Conservation (phyloP, 1,140 invertebrate species). For the Andrena cerasifolii region DNA sequence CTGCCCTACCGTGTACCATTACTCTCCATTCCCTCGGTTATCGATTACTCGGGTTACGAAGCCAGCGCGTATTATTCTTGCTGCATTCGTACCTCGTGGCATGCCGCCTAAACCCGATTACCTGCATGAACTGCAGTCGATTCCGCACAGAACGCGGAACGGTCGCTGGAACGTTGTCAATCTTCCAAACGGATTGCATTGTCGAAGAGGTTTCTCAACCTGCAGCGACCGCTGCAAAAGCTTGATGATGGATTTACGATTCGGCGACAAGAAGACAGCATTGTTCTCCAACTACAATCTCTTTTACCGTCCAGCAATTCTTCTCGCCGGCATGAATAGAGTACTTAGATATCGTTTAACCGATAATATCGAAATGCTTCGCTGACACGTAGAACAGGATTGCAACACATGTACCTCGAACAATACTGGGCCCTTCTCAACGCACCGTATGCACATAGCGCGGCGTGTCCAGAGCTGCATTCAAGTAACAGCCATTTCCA, state of each 20-base stretch:
- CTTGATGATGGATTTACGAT: not conserved
- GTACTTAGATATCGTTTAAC: not conserved
- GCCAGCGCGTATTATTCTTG: slow-evolving; percentile 13
- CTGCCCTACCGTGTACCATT: slow-evolving; percentile 34
- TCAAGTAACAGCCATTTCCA: no score
- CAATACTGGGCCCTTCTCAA: slow-evolving; percentile 3
- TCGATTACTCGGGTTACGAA: slow-evolving; percentile 48
- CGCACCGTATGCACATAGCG: no score
- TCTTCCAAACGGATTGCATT: no score
- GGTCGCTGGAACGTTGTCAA: not conserved
- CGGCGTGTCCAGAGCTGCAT: no score
- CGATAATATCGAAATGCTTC: slow-evolving; percentile 24
- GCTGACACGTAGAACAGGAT: not conserved
- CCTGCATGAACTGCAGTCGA: not conserved
- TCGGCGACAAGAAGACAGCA: not conserved
- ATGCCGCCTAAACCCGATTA: not conserved
- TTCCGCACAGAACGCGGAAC: not conserved
- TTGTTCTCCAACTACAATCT: slow-evolving; percentile 1
- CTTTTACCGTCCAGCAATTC: not conserved
- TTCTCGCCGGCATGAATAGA: not conserved
- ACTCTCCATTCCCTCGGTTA: slow-evolving; percentile 50
- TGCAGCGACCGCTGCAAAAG: no score
- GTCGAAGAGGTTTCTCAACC: no score
- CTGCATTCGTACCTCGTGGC: not conserved
- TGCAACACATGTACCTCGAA: not conserved